A percentile compares a stretch with the other conserved stretches of the same genome.
Evolutionary conservation across 1,140 invertebrate species (phyloP).

Genomic region (Sinonovacula constricta): DNA sequence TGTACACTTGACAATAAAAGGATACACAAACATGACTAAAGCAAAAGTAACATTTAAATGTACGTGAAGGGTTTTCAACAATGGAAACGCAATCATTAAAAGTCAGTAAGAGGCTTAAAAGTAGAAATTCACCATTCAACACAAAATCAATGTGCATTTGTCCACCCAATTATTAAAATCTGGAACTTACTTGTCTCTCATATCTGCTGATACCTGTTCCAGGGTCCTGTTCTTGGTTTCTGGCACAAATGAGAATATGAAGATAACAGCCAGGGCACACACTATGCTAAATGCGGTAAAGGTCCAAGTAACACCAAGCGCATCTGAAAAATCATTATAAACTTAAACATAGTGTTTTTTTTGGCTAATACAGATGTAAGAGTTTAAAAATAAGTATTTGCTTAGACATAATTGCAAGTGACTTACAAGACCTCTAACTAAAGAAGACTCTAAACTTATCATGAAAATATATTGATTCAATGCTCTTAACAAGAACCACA

Average conservation of each 20-base stretch:
- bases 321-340: conserved; percentile 54
- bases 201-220: conserved; percentile 65
- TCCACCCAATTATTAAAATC: neutral
- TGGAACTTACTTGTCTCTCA: conserved; percentile 60
- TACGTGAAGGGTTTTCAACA: neutral
- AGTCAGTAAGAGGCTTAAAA: neutral
- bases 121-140: neutral
- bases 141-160: neutral
- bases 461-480: neutral
- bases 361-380: neutral
- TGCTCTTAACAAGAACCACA: neutral
- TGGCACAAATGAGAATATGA: conserved; percentile 61
- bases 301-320: conserved; percentile 60
- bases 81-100: neutral
- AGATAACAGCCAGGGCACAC: conserved; percentile 58
- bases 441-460: neutral
- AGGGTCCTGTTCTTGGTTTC: conserved; percentile 67
- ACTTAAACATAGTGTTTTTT: neutral
- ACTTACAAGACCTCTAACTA: neutral
- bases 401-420: neutral
- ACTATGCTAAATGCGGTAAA: conserved; percentile 64
- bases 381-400: neutral
- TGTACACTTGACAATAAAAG: neutral
- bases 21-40: neutral
- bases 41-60: neutral